Percentiles rank a stretch among this genome's conserved stretches.
Conservation (phyloP, 2,888 invertebrate species). For the Clitarchus hookeri region DNA sequence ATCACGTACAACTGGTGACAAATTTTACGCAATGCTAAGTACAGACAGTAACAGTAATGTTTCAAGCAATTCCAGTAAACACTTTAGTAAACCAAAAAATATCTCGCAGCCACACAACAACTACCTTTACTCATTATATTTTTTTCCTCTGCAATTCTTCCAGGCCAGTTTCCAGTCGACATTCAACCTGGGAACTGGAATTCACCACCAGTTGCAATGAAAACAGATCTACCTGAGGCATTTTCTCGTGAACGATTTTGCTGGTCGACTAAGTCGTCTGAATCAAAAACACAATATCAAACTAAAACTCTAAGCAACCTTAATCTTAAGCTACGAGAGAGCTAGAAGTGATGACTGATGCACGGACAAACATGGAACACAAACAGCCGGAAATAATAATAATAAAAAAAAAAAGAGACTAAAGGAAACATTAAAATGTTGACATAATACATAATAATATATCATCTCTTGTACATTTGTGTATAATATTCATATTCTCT, state of each 20-base stretch:
- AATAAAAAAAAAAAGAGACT: conserved; percentile 28
- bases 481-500: conserved; percentile 42
- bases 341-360: conserved; percentile 36
- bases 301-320: not conserved
- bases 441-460: conserved; percentile 45
- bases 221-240: not conserved
- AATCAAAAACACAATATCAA: not conserved
- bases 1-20: conserved; percentile 35
- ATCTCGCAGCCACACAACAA: conserved; percentile 15
- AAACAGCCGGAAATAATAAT: conserved; percentile 38
- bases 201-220: conserved; percentile 34
- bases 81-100: conserved; percentile 24
- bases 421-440: conserved; percentile 34
- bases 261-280: not conserved
- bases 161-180: not conserved
- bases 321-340: conserved; percentile 35
- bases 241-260: not conserved
- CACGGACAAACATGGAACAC: conserved; percentile 36
- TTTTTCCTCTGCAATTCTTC: conserved; percentile 17
- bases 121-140: not conserved
- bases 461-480: conserved; percentile 41
- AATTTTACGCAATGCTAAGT: conserved; percentile 31
- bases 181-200: not conserved
- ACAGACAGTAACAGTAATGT: conserved; percentile 26
- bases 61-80: conserved; percentile 21